Evolutionary conservation across 1,140 invertebrate species (phyloP), one percentile per base, ranked within the genome.

Genomic region (Mylabris phalerata): DNA sequence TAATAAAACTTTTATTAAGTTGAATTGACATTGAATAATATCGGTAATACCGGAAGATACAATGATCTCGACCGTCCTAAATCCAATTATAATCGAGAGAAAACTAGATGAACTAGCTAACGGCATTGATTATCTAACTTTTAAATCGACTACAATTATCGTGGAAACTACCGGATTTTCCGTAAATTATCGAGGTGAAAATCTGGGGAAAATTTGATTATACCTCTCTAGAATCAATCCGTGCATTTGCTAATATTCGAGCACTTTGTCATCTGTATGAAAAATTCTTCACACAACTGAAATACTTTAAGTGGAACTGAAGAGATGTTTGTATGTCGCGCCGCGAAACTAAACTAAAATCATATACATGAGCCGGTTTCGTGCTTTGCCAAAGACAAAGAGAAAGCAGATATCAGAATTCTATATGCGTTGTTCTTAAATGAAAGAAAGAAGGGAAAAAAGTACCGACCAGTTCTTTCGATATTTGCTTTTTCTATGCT

Each of bases 181-280:
- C 19, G 0, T 1, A 19, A 19, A 19, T 19, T 19, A 2, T 19
- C 19, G 19, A 19, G 19, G 1, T 19, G 19, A 2, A 19, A 19
- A 19, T 19, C 19, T 19, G 19, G 19, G 19, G 19, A 19, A 19
- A 19, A 19, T 19, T 19, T 19, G 19, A 19, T 1, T 19, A 19
- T 38, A 60, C 58, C 58, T 48, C 9, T 44, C 58, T 38, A 51
- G 43, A 48, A 59, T 55, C 48, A 51, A 60, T 60, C 58, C 58
- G 42, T 60, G 51, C 58, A 60, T 60, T 26, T 25, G 50, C 43
- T 32, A 5, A 5, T 4, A 32, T 32, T 32, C 7, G 4, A 32
- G 26, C 42, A 60, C 44, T 32, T 32, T 32, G 4, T 32, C 10
- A 41, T 11, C 3, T 10, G 11, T 40, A 32, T 10, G 39, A 44